phyloP scores from a whole-genome alignment of 2,888 invertebrate genomes.

The Saturnia japonica region DNA sequence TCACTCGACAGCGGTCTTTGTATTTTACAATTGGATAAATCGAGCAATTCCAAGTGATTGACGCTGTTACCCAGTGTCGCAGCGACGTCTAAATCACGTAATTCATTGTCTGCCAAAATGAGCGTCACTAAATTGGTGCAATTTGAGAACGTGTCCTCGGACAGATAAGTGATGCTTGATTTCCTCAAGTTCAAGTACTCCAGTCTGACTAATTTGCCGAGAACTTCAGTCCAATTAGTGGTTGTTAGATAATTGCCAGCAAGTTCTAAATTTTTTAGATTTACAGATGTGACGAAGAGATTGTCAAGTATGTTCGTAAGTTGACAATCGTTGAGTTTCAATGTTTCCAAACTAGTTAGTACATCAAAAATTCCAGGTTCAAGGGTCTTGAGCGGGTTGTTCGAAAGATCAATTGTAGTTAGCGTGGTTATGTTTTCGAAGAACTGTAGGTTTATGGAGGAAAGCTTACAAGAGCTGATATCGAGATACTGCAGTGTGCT shows the following conservation, averaged over 20 bases:
- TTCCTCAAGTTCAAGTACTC: slow-evolving; percentile 85
- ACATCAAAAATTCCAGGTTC: slow-evolving; percentile 83
- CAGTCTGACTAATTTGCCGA: slow-evolving; percentile 82
- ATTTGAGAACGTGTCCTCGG: slow-evolving; percentile 84
- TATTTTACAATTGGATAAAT: slow-evolving; percentile 86
- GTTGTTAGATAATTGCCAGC: slow-evolving; percentile 81
- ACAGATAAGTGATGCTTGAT: slow-evolving; percentile 82
- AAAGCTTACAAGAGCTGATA: slow-evolving; percentile 84
- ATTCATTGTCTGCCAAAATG: slow-evolving; percentile 84
- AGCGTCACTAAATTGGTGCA: slow-evolving; percentile 84
- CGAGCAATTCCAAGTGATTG: slow-evolving; percentile 84
- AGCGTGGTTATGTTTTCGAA: slow-evolving; percentile 85
- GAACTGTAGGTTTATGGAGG: slow-evolving; percentile 82
- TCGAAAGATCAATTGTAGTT: slow-evolving; percentile 86
- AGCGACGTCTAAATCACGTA: slow-evolving; percentile 84
- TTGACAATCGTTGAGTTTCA: slow-evolving; percentile 85
- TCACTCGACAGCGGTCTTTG: slow-evolving; percentile 85
- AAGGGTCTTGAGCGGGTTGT: slow-evolving; percentile 83
- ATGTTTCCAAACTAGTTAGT: slow-evolving; percentile 84
- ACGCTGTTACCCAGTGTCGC: slow-evolving; percentile 84
- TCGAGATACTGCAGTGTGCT: slow-evolving; percentile 86
- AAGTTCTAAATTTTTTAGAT: slow-evolving; percentile 84
- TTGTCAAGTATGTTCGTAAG: slow-evolving; percentile 80
- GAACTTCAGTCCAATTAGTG: slow-evolving; percentile 83
- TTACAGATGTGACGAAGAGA: slow-evolving; percentile 81